Percentiles rank a stretch among this genome's conserved stretches.
phyloP scores from a whole-genome alignment of 37 sponge, comb jelly and placozoan species.

The Ianthella basta region DNA sequence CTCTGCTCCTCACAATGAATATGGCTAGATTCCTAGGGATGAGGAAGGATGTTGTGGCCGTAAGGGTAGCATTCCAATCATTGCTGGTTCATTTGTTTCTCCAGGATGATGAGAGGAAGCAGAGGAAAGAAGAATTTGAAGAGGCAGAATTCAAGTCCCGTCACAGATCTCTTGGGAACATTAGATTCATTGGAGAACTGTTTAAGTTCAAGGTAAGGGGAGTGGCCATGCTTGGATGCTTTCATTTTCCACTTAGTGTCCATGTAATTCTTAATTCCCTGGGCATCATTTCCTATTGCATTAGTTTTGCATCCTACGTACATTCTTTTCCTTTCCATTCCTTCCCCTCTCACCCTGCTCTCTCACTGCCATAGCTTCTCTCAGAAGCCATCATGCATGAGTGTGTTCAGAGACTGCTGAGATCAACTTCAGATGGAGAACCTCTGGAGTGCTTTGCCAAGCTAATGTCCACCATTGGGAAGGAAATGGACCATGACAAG shows the following conservation, averaged over 20 bases:
- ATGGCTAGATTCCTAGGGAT: no score
- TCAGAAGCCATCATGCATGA: slow-evolving; percentile 90
- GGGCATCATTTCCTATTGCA: no score
- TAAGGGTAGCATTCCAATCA: no score
- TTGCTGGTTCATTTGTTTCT: background rate
- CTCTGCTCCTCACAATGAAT: no score
- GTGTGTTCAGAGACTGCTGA: slow-evolving; percentile 70
- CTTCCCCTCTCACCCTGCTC: no score
- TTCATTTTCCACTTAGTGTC: no score
- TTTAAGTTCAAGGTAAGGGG: slow-evolving; percentile 70
- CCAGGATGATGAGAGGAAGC: slow-evolving; percentile 62
- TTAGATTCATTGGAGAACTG: slow-evolving; percentile 88
- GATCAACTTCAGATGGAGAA: slow-evolving; percentile 72
- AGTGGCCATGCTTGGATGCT: no score
- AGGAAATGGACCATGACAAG: slow-evolving; percentile 72
- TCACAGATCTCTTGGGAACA: slow-evolving; percentile 82
- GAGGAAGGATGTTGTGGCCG: no score
- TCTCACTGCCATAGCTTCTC: slow-evolving; percentile 47
- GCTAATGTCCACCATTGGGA: slow-evolving; percentile 84
- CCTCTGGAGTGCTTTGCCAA: slow-evolving; percentile 77
- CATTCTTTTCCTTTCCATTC: no score
- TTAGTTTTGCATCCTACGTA: no score
- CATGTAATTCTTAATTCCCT: no score
- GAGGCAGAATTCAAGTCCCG: slow-evolving; percentile 33
- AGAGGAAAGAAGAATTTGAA: slow-evolving; percentile 42